phyloP scores from a whole-genome alignment of 2,888 invertebrate genomes.

The Deilephila elpenor region DNA sequence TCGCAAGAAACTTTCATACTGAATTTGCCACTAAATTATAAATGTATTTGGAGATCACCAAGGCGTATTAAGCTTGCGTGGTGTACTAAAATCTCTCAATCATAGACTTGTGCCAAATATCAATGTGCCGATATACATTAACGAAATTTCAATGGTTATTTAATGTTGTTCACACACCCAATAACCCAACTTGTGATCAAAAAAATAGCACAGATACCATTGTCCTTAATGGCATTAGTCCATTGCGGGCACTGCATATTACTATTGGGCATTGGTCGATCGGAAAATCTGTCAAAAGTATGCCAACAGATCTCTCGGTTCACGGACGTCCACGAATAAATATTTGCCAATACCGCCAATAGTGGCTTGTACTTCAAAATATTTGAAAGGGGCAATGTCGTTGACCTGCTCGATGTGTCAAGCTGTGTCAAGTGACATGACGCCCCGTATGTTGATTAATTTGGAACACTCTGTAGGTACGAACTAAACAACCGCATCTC shows the following conservation, averaged over 20 bases:
- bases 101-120: too few species aligned
- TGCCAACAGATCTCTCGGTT: conserved; percentile 4
- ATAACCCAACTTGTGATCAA: not conserved
- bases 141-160: not conserved
- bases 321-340: conserved; percentile 19
- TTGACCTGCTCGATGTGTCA: conserved; percentile 15
- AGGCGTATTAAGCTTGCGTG: too few species aligned
- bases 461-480: conserved; percentile 12
- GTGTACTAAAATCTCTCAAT: too few species aligned
- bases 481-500: not conserved
- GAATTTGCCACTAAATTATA: too few species aligned
- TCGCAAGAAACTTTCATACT: too few species aligned
- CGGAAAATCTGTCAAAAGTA: not conserved
- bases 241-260: not conserved
- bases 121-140: too few species aligned
- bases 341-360: conserved; percentile 23
- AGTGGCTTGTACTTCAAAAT: conserved; percentile 15
- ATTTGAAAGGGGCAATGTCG: conserved; percentile 23
- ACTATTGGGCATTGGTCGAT: not conserved
- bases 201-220: not conserved
- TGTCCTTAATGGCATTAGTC: not conserved
- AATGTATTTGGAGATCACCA: too few species aligned
- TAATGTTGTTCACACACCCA: not conserved
- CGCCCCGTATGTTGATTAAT: conserved; percentile 23
- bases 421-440: conserved; percentile 18